Percentiles rank a stretch among this genome's conserved stretches.
Conservation (phyloP, 2,797 vertebrate genomes). For the Trematomus bernacchii region DNA sequence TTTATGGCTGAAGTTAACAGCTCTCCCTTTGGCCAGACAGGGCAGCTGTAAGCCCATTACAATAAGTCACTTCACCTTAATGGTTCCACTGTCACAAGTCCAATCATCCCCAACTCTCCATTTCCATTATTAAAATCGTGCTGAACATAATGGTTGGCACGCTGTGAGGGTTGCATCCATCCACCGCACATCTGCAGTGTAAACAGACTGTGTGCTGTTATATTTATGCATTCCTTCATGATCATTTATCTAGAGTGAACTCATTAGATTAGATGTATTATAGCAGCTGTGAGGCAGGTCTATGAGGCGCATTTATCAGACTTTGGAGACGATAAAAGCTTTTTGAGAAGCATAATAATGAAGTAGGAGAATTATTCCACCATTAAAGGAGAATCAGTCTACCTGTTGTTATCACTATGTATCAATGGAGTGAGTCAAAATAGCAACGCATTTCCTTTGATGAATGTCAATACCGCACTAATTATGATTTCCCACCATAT, state of each 20-base stretch:
- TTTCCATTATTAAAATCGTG: conserved; percentile 75
- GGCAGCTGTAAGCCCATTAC: conserved; percentile 76
- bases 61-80: conserved; percentile 77
- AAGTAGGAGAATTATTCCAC: conserved; percentile 1
- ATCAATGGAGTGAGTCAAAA: conserved; percentile 25
- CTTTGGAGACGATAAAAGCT: conserved; percentile 15
- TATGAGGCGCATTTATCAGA: conserved; percentile 33
- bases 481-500: conserved; percentile 13
- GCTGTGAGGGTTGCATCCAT: conserved; percentile 38
- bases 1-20: conserved; percentile 61
- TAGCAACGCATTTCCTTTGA: conserved; percentile 30
- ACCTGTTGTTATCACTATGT: conserved; percentile 27
- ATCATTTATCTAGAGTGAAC: conserved; percentile 29
- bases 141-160: conserved; percentile 53
- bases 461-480: conserved; percentile 1
- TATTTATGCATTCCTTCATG: conserved; percentile 11
- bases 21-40: conserved; percentile 66
- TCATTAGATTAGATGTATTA: conserved; percentile 22
- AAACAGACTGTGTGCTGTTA: conserved; percentile 31
- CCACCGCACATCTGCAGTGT: conserved; percentile 37
- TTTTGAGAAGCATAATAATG: conserved; percentile 41
- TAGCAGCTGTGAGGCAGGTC: conserved; percentile 7
- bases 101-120: conserved; percentile 74
- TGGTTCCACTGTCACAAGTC: conserved; percentile 78
- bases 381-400: conserved; percentile 28